A percentile compares a stretch with the other conserved stretches of the same genome.
phyloP scores from a whole-genome alignment of 1,140 invertebrate species.

The Drosophila ercepeae region DNA sequence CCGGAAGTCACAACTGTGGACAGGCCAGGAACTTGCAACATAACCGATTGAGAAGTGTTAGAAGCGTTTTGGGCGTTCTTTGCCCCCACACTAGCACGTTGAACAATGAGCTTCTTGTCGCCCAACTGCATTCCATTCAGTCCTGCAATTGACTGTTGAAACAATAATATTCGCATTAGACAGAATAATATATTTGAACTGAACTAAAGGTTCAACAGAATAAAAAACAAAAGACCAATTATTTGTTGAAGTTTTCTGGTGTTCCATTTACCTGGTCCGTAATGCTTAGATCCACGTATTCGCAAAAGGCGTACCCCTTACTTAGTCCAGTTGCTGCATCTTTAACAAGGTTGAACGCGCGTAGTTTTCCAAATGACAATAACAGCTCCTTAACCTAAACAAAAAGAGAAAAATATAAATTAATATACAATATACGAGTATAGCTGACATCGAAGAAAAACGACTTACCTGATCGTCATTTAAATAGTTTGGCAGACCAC shows the following conservation, averaged over 20 bases:
- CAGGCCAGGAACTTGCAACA: conserved; percentile 95
- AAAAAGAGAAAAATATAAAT: conserved; percentile 37
- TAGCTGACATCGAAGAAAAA: neutral
- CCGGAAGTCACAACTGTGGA: conserved; percentile 93
- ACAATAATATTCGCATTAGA: neutral
- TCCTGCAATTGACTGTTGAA: conserved; percentile 95
- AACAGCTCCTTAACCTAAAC: conserved; percentile 98
- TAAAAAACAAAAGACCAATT: no score
- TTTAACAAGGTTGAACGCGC: conserved; percentile 99
- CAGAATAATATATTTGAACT: conserved; percentile 2
- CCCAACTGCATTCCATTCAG: conserved; percentile 99
- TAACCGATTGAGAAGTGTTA: conserved; percentile 89
- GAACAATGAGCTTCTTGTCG: conserved; percentile 99
- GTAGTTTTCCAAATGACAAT: conserved; percentile 98
- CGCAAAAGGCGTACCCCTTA: conserved; percentile 99
- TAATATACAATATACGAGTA: neutral
- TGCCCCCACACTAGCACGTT: conserved; percentile 97
- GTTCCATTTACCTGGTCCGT: conserved; percentile 93
- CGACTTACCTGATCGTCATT: conserved; percentile 99
- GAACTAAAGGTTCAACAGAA: neutral
- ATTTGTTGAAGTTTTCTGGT: no score
- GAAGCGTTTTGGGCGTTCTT: conserved; percentile 92
- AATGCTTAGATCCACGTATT: conserved; percentile 98
- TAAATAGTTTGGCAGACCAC: conserved; percentile 99
- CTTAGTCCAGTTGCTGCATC: conserved; percentile 98